Conservation (phyloP, 2,888 invertebrate genomes). For the Orthosia incerta region DNA sequence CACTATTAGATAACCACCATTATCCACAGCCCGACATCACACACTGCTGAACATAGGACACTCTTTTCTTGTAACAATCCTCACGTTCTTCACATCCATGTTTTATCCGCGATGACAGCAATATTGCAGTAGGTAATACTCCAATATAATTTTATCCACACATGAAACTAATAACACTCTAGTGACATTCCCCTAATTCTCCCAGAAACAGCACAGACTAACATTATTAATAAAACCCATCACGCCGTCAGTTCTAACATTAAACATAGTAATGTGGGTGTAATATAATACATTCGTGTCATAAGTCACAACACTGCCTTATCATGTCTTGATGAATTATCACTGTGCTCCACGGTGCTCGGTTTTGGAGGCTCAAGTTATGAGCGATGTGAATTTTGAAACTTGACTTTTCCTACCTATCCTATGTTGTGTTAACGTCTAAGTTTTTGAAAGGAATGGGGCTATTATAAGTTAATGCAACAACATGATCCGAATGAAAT, state of each 20-base stretch:
- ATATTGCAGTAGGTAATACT: too few relatives aligned
- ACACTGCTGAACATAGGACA: too few relatives aligned
- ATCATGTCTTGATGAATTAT: slow-evolving; percentile 87
- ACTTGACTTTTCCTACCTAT: slow-evolving; percentile 9
- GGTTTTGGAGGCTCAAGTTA: slow-evolving; percentile 60
- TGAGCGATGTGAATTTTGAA: slow-evolving; percentile 36
- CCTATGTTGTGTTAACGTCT: slow-evolving; percentile 2
- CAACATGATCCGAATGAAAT: too few relatives aligned
- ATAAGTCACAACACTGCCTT: slow-evolving; percentile 83
- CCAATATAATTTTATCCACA: background rate
- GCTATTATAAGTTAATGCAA: too few relatives aligned
- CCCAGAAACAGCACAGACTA: slow-evolving; percentile 28
- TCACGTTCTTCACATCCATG: too few relatives aligned
- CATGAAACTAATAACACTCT: slow-evolving; percentile 9
- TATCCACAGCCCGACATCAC: too few relatives aligned
- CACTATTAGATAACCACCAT: too few relatives aligned
- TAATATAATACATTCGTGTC: slow-evolving; percentile 79
- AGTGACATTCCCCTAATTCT: slow-evolving; percentile 25
- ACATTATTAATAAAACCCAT: slow-evolving; percentile 58
- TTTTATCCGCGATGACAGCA: too few relatives aligned
- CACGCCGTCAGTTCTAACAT: slow-evolving; percentile 53
- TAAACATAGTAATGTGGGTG: slow-evolving; percentile 67
- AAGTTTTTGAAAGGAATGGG: background rate
- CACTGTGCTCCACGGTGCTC: slow-evolving; percentile 68
- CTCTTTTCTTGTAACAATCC: too few relatives aligned